Conservation (phyloP, 2,888 invertebrate genomes). For the Aphodius granarius region DNA sequence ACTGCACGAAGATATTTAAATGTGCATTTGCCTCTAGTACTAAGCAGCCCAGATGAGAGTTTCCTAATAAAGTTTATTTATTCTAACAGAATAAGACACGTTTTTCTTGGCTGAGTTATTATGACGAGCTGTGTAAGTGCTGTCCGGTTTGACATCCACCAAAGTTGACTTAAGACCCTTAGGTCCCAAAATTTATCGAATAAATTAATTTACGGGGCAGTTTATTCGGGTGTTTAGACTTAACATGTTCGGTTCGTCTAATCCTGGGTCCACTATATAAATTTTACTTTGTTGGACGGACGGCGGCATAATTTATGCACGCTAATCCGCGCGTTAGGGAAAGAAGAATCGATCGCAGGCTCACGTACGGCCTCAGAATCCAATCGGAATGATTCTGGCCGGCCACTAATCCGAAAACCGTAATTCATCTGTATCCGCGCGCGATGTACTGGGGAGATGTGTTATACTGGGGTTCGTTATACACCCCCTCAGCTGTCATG, state of each 20-base stretch:
- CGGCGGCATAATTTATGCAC: background rate
- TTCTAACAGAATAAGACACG: too few species aligned
- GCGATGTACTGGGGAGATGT: background rate
- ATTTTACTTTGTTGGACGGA: background rate
- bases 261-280: background rate
- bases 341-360: background rate
- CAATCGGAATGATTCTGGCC: background rate
- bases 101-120: too few species aligned
- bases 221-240: background rate
- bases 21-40: background rate
- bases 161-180: background rate
- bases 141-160: background rate
- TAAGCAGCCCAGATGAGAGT: too few species aligned
- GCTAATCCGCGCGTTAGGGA: background rate
- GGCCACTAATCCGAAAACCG: background rate
- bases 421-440: background rate
- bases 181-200: background rate
- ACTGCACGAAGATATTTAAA: background rate
- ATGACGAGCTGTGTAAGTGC: too few species aligned
- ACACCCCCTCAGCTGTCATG: background rate
- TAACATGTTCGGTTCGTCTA: background rate
- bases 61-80: too few species aligned
- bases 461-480: background rate
- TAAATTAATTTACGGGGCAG: background rate
- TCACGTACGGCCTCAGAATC: background rate